phyloP scores from a whole-genome alignment of 2,888 invertebrate genomes.

The Nezara viridula region DNA sequence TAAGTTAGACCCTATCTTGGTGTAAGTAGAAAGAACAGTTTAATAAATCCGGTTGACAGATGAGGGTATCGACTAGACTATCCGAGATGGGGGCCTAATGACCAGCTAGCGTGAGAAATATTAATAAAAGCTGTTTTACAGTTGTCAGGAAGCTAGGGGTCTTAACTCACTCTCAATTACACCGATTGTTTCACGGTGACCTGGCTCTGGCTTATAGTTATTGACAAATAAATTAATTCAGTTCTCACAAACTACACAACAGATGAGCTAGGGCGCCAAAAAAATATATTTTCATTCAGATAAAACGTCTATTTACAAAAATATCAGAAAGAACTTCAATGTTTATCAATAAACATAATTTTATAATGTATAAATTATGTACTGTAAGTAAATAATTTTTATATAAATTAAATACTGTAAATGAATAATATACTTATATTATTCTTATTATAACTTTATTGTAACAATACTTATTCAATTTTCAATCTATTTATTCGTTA shows the following conservation, averaged over 20 bases:
- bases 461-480: too few relatives aligned
- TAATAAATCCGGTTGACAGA: constrained; percentile 1
- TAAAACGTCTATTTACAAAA: too few relatives aligned
- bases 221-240: constrained; percentile 38
- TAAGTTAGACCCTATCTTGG: neutral
- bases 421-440: too few relatives aligned
- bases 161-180: constrained; percentile 44
- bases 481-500: too few relatives aligned
- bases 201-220: neutral
- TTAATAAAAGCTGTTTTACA: constrained; percentile 36
- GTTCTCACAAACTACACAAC: neutral
- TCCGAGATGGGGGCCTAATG: neutral
- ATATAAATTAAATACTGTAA: too few relatives aligned
- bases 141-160: constrained; percentile 8
- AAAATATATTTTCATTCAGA: too few relatives aligned
- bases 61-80: neutral
- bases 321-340: too few relatives aligned
- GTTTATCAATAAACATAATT: too few relatives aligned
- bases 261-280: too few relatives aligned
- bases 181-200: neutral
- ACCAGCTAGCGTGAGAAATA: constrained; percentile 41
- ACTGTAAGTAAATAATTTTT: too few relatives aligned
- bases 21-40: constrained; percentile 1
- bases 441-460: too few relatives aligned
- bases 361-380: too few relatives aligned